Conservation (phyloP, 30 jellyfish, hydroid and myxozoan species). For the Euphysa ruthae region DNA sequence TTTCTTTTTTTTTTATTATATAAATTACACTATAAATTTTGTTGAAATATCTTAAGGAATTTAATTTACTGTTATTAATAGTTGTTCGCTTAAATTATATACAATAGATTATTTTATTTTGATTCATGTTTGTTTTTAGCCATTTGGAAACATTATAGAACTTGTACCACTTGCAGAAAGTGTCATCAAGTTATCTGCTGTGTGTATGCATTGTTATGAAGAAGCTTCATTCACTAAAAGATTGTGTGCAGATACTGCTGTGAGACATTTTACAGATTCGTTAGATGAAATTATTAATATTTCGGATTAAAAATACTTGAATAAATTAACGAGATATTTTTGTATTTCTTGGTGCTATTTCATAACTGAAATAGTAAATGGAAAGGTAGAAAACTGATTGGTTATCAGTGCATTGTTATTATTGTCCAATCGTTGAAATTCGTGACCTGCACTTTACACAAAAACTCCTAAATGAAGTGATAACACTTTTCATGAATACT, state of each 20-base stretch:
- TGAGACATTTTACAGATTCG: conserved; percentile 1
- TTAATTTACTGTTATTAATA: too few relatives aligned
- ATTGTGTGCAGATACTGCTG: conserved; percentile 71
- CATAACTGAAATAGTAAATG: too few relatives aligned
- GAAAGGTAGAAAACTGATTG: too few relatives aligned
- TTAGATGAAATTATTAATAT: too few relatives aligned
- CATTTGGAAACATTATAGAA: conserved; percentile 87
- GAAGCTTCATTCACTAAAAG: conserved; percentile 96
- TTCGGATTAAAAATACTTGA: too few relatives aligned
- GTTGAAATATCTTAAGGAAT: too few relatives aligned
- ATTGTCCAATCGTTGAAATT: too few relatives aligned
- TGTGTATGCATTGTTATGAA: conserved; percentile 86
- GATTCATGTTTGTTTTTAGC: conserved; percentile 32
- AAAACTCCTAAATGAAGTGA: not conserved
- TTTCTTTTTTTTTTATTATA: too few relatives aligned
- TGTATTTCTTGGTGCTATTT: not conserved
- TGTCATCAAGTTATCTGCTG: conserved; percentile 90
- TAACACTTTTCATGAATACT: not conserved
- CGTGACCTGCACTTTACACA: too few relatives aligned
- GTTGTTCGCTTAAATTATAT: not conserved
- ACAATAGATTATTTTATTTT: too few relatives aligned
- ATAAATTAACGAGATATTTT: not conserved
- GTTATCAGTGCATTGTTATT: too few relatives aligned
- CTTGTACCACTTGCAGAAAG: conserved; percentile 94
- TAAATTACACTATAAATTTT: too few relatives aligned